Percentiles rank a stretch among this genome's conserved stretches.
Evolutionary conservation across 2,888 invertebrate species (phyloP).

Genomic region (Cremastinae sp.): DNA sequence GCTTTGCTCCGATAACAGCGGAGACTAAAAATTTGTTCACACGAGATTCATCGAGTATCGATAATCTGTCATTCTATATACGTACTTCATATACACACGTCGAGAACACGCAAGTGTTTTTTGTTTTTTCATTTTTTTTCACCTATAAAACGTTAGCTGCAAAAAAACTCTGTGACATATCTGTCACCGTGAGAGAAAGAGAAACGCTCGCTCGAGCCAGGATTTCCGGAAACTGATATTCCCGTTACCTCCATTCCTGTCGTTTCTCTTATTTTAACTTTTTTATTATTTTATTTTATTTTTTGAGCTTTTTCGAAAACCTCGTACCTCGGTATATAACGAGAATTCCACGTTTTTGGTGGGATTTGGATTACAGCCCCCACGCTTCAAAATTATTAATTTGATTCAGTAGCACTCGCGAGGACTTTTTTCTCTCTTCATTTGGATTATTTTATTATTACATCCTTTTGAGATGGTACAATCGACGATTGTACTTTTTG

Average conservation of each 20-base stretch:
- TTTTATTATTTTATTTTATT: slow-evolving; percentile 18
- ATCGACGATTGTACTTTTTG: too few species aligned
- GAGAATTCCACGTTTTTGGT: too few species aligned
- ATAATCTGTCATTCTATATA: slow-evolving; percentile 51
- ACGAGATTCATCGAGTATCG: slow-evolving; percentile 59
- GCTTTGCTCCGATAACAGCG: slow-evolving; percentile 31
- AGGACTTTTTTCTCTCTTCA: too few species aligned
- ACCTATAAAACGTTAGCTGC: slow-evolving; percentile 24
- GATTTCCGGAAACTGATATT: slow-evolving; percentile 31
- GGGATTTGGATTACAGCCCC: too few species aligned
- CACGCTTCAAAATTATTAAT: too few species aligned
- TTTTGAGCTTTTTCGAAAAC: background rate
- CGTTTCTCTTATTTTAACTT: background rate
- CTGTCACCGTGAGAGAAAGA: slow-evolving; percentile 44
- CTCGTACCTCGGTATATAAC: background rate
- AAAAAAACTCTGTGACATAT: slow-evolving; percentile 41
- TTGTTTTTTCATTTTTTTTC: slow-evolving; percentile 14
- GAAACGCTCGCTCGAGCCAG: slow-evolving; percentile 33
- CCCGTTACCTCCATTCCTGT: slow-evolving; percentile 9
- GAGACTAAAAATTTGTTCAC: slow-evolving; percentile 56
- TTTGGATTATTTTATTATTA: too few species aligned
- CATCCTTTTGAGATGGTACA: too few species aligned
- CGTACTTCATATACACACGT: slow-evolving; percentile 14
- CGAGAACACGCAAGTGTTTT: slow-evolving; percentile 12
- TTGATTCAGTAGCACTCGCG: too few species aligned